Percentiles rank a stretch among this genome's conserved stretches.
phyloP scores from a whole-genome alignment of 2,113 vertebrate genomes.

The Poicephalus gulielmi region DNA sequence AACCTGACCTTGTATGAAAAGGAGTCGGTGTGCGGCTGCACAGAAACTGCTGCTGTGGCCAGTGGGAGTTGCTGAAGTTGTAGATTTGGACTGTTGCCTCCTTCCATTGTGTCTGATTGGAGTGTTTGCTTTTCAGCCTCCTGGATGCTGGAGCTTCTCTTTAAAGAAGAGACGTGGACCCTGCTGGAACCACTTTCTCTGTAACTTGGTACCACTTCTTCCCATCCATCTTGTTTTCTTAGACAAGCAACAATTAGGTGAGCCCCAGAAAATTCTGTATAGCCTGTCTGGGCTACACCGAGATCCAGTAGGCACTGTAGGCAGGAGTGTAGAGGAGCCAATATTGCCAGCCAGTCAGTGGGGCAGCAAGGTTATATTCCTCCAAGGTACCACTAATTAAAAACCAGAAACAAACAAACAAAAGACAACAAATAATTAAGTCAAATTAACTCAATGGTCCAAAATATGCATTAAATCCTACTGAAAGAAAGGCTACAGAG shows the following conservation, averaged over 20 bases:
- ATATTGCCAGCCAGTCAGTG: neutral
- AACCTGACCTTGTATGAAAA: conserved; percentile 81
- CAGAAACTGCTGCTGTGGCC: conserved; percentile 40
- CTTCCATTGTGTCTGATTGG: conserved; percentile 65
- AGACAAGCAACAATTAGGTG: neutral
- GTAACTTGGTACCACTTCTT: neutral
- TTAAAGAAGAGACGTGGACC: neutral
- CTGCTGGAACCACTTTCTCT: neutral
- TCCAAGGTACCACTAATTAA: neutral
- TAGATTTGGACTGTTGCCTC: conserved; percentile 20
- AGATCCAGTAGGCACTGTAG: neutral
- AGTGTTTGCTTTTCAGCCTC: neutral
- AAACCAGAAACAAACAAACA: neutral
- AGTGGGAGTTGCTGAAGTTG: conserved; percentile 65
- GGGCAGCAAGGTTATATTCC: neutral
- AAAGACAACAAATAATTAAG: neutral
- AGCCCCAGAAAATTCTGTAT: neutral
- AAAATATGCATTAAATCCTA: neutral
- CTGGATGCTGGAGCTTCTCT: neutral
- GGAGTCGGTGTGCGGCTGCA: conserved; percentile 53
- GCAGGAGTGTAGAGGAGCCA: neutral
- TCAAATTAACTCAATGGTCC: neutral
- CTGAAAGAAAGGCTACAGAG: neutral
- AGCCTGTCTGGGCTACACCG: neutral
- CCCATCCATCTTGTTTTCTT: conserved; percentile 4